Conservation (phyloP, 2,797 vertebrate species). For the Poliocrania exsul region DNA sequence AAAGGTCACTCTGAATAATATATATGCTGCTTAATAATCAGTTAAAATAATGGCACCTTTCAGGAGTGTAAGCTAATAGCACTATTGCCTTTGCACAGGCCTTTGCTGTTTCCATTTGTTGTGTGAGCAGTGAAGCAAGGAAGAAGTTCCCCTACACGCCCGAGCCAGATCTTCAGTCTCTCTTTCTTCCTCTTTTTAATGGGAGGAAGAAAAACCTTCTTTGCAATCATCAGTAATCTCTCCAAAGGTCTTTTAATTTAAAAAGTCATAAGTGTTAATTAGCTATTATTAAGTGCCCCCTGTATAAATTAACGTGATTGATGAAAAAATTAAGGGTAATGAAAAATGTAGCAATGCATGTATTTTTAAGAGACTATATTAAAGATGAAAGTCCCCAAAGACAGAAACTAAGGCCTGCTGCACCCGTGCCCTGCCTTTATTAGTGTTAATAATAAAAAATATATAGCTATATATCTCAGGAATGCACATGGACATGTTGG, state of each 20-base stretch:
- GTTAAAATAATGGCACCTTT: conserved; percentile 49
- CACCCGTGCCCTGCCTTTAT: conserved; percentile 70
- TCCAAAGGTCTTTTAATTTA: conserved; percentile 84
- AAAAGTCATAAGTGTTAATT: conserved; percentile 85
- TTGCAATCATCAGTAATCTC: conserved; percentile 76
- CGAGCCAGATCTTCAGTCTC: conserved; percentile 26
- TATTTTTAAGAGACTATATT: conserved; percentile 82
- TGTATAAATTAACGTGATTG: conserved; percentile 84
- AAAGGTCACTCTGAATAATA: conserved; percentile 70
- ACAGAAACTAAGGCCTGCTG: conserved; percentile 66
- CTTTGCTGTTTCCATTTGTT: conserved; percentile 3
- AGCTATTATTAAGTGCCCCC: conserved; percentile 83
- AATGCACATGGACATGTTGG: background rate
- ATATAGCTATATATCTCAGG: background rate
- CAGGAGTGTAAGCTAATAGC: conserved; percentile 1
- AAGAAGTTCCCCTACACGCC: background rate
- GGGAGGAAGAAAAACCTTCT: conserved; percentile 71
- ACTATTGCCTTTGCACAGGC: background rate
- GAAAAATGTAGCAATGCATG: conserved; percentile 80
- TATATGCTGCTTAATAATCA: conserved; percentile 63
- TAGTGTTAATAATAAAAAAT: conserved; percentile 56
- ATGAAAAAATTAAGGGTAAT: conserved; percentile 84
- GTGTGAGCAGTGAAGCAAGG: background rate
- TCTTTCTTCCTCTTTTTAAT: conserved; percentile 59
- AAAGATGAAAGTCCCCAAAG: conserved; percentile 77